Conservation (phyloP, 2,113 vertebrate genomes). For the Gambusia affinis region DNA sequence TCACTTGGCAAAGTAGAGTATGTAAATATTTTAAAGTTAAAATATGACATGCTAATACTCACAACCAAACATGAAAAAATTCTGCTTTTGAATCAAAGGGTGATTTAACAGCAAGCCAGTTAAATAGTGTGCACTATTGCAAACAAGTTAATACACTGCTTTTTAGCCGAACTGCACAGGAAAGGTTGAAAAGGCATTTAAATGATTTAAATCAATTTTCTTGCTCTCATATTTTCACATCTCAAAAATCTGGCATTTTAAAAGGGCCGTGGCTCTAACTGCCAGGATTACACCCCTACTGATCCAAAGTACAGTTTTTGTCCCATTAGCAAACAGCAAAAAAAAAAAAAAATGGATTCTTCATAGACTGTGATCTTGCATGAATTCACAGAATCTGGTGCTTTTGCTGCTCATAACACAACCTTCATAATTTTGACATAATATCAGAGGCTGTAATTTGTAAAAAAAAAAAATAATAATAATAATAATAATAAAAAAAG, state of each 20-base stretch:
- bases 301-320: neutral
- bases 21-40: no score
- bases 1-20: no score
- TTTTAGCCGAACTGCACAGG: neutral
- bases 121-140: no score
- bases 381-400: neutral
- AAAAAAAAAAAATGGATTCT: neutral
- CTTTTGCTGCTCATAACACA: neutral
- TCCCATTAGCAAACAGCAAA: neutral
- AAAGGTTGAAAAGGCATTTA: neutral
- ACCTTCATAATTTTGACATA: neutral
- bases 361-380: neutral
- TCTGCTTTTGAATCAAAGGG: neutral
- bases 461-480: neutral
- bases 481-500: neutral
- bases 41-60: no score
- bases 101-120: no score
- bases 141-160: neutral
- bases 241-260: neutral
- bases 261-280: neutral
- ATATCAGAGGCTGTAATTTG: conserved; percentile 8
- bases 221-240: neutral
- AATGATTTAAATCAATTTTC: neutral
- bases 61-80: neutral
- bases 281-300: neutral